Evolutionary conservation across 2,113 vertebrate genomes (phyloP).

Genomic region (Phainopepla nitens): DNA sequence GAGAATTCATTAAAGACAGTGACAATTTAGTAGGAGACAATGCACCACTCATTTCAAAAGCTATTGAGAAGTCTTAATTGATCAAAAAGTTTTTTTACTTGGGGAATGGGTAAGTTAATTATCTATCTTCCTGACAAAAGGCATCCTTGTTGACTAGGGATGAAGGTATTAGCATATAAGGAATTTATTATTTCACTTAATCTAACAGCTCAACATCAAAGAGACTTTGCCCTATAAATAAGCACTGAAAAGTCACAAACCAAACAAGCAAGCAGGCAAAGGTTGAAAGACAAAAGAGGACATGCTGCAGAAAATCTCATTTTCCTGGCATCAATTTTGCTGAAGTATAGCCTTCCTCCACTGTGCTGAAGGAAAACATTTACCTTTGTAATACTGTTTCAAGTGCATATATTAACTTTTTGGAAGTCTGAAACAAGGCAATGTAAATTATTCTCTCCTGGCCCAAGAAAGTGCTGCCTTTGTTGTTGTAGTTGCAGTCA

Average conservation of each 20-base stretch:
- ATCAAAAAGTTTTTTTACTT: slow-evolving; percentile 33
- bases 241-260: not conserved
- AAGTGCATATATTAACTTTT: not conserved
- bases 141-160: slow-evolving; percentile 9
- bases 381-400: not conserved
- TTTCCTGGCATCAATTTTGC: not conserved
- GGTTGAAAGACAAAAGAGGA: not conserved
- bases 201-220: slow-evolving; percentile 12
- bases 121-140: slow-evolving; percentile 9
- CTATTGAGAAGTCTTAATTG: not conserved
- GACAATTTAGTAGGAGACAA: not conserved
- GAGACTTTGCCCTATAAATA: not conserved
- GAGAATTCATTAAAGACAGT: not conserved
- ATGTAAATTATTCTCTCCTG: not conserved
- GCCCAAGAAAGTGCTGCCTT: not conserved
- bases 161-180: not conserved
- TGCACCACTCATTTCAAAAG: not conserved
- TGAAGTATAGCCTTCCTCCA: not conserved
- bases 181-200: slow-evolving; percentile 30
- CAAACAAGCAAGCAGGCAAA: not conserved
- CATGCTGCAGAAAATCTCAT: not conserved
- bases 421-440: not conserved
- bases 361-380: not conserved
- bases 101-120: slow-evolving; percentile 38
- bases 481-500: not conserved